These are phyloP conservation scores for Marronus borbonicus DNA, from an alignment of 2,888 invertebrate genomes.

Conservation along the genomic window DNA sequence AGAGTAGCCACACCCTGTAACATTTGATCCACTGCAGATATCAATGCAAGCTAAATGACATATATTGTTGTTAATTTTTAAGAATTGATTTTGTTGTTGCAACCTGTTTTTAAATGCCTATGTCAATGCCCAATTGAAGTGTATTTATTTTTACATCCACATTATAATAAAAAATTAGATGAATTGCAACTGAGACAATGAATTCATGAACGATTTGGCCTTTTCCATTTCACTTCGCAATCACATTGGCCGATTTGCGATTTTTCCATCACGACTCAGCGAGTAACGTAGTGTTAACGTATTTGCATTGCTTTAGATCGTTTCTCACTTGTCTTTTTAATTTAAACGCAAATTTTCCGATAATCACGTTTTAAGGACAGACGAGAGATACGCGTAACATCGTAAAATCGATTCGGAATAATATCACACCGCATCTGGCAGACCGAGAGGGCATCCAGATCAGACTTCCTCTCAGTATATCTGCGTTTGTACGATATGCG, in stretches of 20 bases:
- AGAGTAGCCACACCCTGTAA: too few relatives aligned
- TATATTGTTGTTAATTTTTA: too few relatives aligned
- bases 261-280: neutral
- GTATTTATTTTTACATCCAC: too few relatives aligned
- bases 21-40: too few relatives aligned
- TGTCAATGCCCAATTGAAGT: too few relatives aligned
- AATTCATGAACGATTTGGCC: neutral
- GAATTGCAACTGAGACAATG: neutral
- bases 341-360: slow-evolving; percentile 9
- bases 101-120: too few relatives aligned
- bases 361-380: neutral
- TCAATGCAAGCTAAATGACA: too few relatives aligned
- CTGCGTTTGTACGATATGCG: slow-evolving; percentile 10
- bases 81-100: too few relatives aligned
- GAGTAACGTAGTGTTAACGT: neutral
- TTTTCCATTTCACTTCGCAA: neutral
- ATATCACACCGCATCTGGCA: slow-evolving; percentile 11
- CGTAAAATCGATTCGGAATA: slow-evolving; percentile 32
- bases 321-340: slow-evolving; percentile 22
- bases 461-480: slow-evolving; percentile 2
- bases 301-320: neutral
- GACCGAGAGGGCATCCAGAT: slow-evolving; percentile 14
- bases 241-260: neutral
- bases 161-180: neutral
- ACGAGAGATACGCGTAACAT: slow-evolving; percentile 15